These are phyloP conservation scores for Antennarius maculatus DNA, from an alignment of 2,797 vertebrate species.

Conservation along the genomic window DNA sequence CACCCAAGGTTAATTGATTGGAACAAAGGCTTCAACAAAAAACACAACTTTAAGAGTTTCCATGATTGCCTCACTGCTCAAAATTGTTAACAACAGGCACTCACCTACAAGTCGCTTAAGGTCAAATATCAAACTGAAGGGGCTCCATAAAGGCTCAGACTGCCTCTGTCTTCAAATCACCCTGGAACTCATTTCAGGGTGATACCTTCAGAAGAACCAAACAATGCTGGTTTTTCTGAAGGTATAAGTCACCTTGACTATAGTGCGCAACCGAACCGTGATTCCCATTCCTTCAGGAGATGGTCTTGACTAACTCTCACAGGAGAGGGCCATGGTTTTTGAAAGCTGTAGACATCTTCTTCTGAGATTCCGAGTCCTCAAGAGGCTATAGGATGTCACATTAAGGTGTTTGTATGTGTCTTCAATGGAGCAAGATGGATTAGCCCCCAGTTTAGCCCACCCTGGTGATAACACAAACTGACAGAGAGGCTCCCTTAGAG, in stretches of 20 bases:
- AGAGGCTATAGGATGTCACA: slow-evolving; percentile 48
- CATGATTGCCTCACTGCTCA: no score
- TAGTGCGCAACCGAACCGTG: slow-evolving; percentile 22
- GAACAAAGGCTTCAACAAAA: neutral
- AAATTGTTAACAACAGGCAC: no score
- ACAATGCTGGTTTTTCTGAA: slow-evolving; percentile 24
- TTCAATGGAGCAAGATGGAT: slow-evolving; percentile 54
- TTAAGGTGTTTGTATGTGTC: slow-evolving; percentile 49
- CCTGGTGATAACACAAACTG: slow-evolving; percentile 50
- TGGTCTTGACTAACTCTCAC: slow-evolving; percentile 26
- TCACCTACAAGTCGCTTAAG: no score
- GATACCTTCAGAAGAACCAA: neutral
- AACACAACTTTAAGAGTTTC: no score
- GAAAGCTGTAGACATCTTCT: slow-evolving; percentile 46
- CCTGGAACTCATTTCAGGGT: neutral
- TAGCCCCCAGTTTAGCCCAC: slow-evolving; percentile 55
- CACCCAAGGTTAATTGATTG: neutral
- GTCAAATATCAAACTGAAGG: no score
- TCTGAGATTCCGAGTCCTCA: slow-evolving; percentile 56
- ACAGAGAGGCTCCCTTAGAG: slow-evolving; percentile 43
- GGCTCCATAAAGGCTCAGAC: no score
- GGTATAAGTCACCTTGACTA: slow-evolving; percentile 50
- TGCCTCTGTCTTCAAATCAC: no score
- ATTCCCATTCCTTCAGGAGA: slow-evolving; percentile 47
- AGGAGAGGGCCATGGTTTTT: slow-evolving; percentile 25